Evolutionary conservation across 2,888 invertebrate species (phyloP), one percentile per base, ranked within the genome.

Genomic region (Cerastis leucographa): DNA sequence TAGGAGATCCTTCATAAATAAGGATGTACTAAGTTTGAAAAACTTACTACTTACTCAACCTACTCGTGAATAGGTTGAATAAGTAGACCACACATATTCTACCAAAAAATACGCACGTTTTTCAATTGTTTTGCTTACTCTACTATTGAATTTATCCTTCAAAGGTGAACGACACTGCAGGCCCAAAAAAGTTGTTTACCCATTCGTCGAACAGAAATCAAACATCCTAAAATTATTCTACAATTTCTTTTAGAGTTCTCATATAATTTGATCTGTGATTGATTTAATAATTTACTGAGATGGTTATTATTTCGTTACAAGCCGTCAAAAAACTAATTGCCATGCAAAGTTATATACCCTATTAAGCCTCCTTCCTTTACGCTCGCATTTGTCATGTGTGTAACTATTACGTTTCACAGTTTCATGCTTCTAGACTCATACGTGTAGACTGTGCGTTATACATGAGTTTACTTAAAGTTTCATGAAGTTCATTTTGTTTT

Each of bases 91-190:
- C 17, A 44, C 7, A 17, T 29, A 17, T 40, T 22, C 17, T 4
- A 0, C 0, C 17, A 9, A 25, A 66, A 44, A 19, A 19, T 44
- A 1, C n/a, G 1, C 0, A 19, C 3, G 0, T 69, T 61, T 22
- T 40, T 46, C 4, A 59, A 11, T 66, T 40, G 0, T 69, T 56
- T 79, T 87, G 70, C 64, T 40, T 25, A 81, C 85, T 22, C 22
- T 85, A 79, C 74, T 40, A 14, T 9, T 25, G 0, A 25, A 69
- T 46, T 42, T 44, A 81, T 77, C 64, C 68, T 40, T 69, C 3
- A 49, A 51, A 85, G 87, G 80, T 87, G 74, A 85, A 80, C 54
- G 85, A 85, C 86, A 25, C 61, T 1, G 17, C 8, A 42, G 25
- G 25, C 25, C 74, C 67, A 78, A 80, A 83, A 80, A 84, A 85